Evolutionary conservation across 2,888 invertebrate genomes (phyloP), one percentile per base, ranked within the genome.

Genomic region (Synanthedon myopaeformis): DNA sequence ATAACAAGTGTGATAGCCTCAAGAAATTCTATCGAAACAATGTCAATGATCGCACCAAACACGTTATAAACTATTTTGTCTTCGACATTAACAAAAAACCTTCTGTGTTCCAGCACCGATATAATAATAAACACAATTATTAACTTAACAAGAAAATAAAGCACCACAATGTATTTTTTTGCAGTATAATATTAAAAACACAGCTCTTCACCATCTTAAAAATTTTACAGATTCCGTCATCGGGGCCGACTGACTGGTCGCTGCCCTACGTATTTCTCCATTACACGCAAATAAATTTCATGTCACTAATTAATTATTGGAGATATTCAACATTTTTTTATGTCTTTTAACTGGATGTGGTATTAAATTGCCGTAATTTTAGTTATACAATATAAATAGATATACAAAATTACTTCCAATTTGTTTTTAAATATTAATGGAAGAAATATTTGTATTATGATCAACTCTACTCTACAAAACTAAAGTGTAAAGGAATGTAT

Each of bases 181-280:
- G 63, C 59, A 62, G 57, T 63, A 71, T 59, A 69, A 68, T 66
- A 68, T 58, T 72, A 75, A 81, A 79, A 83, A 82, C 77, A 83
- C 76, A 76, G 76, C 74, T 77, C 79, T 76, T 79, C 86, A 86
- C 85, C 86, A 86, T 86, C 80, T 83, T 82, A 82, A 79, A 35
- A 72, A 74, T 79, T 84, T 83, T 76, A 81, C 80, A 83, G 82
- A 86, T 85, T 85, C 86, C 86, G 86, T 85, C 86, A 86, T 85
- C 82, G 84, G 76, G 82, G 82, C 79, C 72, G 77, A 80, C 75
- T 74, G 83, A 82, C 79, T 42, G 82, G 82, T 84, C 83, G 85
- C 82, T 83, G 82, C 82, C 82, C 83, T 78, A 72, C 58, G 58
- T 41, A 54, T 67, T 78, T 63, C 67, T 78, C 64, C 81, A 42